Percentiles rank a stretch among this genome's conserved stretches.
Evolutionary conservation across 2,113 vertebrate species (phyloP).

Genomic region (Pelusios castaneus): DNA sequence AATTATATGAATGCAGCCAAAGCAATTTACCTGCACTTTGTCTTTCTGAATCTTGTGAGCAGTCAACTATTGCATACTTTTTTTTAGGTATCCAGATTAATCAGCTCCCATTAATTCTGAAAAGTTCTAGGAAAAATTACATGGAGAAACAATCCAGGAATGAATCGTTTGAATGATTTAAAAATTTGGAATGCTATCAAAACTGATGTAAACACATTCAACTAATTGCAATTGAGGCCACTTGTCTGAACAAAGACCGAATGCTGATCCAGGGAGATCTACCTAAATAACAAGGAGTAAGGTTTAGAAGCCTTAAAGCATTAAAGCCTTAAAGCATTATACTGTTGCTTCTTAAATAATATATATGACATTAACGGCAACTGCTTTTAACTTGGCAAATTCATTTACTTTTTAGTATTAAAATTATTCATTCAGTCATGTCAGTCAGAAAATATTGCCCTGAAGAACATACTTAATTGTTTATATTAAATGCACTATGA

Average conservation of each 20-base stretch:
- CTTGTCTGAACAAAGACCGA: background rate
- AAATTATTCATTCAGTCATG: background rate
- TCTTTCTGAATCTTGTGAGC: background rate
- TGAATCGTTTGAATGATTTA: constrained; percentile 5
- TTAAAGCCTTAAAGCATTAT: background rate
- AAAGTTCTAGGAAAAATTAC: background rate
- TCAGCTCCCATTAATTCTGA: background rate
- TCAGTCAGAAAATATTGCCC: background rate
- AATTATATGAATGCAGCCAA: background rate
- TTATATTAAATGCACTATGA: background rate
- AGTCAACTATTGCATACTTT: background rate
- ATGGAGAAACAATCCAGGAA: background rate
- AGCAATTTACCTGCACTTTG: background rate
- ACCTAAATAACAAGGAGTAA: background rate
- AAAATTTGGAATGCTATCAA: background rate
- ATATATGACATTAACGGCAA: background rate
- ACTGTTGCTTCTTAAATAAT: background rate
- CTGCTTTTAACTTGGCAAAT: background rate
- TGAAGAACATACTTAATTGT: background rate
- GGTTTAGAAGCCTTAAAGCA: background rate
- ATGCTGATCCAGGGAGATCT: background rate
- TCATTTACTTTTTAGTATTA: background rate
- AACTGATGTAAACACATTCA: background rate
- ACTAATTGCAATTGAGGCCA: background rate
- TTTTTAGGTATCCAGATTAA: background rate